Base-by-base conservation (phyloP, 1,140 invertebrate species). In the Musca vetustissima region DNA sequence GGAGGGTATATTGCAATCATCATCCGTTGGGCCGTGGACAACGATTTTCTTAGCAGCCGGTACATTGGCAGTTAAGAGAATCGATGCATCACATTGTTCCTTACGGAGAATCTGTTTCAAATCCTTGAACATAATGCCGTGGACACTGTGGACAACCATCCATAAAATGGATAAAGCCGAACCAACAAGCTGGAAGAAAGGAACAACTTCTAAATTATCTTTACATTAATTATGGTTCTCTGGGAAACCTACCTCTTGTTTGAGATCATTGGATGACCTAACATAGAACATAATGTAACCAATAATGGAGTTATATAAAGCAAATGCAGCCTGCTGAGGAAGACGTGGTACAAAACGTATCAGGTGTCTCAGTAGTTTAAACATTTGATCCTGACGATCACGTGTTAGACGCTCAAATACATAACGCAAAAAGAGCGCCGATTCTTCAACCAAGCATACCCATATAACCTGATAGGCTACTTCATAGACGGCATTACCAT, bases 271-370 rank as follows among this genome's bases (percentile, higher is more conserved):
- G 0, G 97, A 95, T 11, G 95, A 92, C 65, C 98, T 84, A 0
- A 98, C 96, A 79, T 99, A 98, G 84, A 98, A 99, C 97, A 99
- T 99, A 1, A 99, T 93, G 78, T 98, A 99, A 17, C 98, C 98
- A 76, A 99, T 98, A 70, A 99, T 92, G 74, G 99, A 99, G 86
- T 99, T 99, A 82, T 99, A 98, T 0, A 99, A 83, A n/a, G 95
- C 93, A 84, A 98, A 98, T 1, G 98, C 98, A 7, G 97, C 97
- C 83, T 99, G 97, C 71, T 98, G 94, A 0, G 98, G 98, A 43
- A 99, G 82, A 68, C 94, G 90, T 4, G 94, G 93, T 67, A 98
- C 92, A 81, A 96, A 97, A 68, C 96, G 87, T 19, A 99, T 93
- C 1, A 99, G 85, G 76, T 98, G 96, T 6, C 97, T 85, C 7